Evolutionary conservation across 2,888 invertebrate genomes (phyloP), one percentile per base, ranked within the genome.

Genomic region (Labia minor): DNA sequence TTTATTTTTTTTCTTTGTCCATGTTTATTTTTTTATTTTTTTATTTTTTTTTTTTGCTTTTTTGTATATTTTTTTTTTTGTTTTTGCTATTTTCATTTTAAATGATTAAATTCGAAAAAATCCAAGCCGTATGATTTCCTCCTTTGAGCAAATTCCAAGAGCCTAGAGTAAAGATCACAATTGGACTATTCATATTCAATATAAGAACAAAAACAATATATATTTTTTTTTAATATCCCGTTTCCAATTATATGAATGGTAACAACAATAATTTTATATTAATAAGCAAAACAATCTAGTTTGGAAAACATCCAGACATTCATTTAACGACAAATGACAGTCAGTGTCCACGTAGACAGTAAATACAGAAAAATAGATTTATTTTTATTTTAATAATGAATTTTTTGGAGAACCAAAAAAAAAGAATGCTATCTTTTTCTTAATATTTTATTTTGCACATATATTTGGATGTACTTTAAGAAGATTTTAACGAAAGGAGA

Each of bases 261-360:
- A 49, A 49, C 49, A 49, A 49, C 49, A 49, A 49, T 49, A 49
- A 49, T 49, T 49, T 49, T 49, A 49, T 49, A n/a, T 49, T 49
- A 49, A 49, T 8, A 49, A 49, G 49, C 49, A 49, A 49, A 49
- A 49, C 49, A 49, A 49, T 49, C 49, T 49, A 49, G 3, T 49
- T 16, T 11, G 49, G 16, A 49, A 49, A 49, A 49, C 49, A 49
- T 49, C n/a, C 49, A 49, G 49, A 49, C 49, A 49, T 49, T 49
- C 49, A 49, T 49, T 49, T 49, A 49, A 49, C 49, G 49, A 49
- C 49, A 49, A 49, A 49, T 49, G 49, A 49, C 49, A 49, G 49
- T 49, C 49, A 49, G 16, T 49, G 49, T 49, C 49, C 49, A 49
- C 49, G 49, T 49, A 49, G 49, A 49, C 49, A 49, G 49, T 14